Conservation (phyloP, 2,113 vertebrate genomes). For the Erpornis zantholeuca region DNA sequence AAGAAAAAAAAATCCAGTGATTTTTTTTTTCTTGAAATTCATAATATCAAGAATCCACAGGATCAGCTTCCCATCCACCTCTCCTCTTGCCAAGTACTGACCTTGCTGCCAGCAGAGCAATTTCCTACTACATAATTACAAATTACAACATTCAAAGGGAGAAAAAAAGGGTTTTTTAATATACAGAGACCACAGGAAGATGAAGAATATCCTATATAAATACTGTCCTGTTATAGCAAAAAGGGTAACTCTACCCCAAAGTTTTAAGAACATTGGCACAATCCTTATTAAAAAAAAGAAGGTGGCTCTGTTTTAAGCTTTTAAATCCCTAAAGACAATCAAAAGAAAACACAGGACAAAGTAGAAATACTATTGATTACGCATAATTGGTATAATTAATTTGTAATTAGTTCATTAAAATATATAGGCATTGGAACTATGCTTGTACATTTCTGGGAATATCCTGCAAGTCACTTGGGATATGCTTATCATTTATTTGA, state of each 20-base stretch:
- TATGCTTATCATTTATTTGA: slow-evolving; percentile 58
- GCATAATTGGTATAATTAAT: slow-evolving; percentile 64
- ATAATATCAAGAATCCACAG: background rate
- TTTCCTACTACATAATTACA: background rate
- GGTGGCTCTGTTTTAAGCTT: background rate
- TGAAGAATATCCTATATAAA: background rate
- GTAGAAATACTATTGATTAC: slow-evolving; percentile 57
- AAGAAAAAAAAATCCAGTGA: background rate
- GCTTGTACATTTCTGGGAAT: slow-evolving; percentile 67
- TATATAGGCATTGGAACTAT: slow-evolving; percentile 60
- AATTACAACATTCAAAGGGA: background rate
- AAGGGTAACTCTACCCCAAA: background rate
- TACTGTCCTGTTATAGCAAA: background rate
- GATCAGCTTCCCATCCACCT: background rate
- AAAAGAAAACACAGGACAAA: slow-evolving; percentile 49
- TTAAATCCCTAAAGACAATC: slow-evolving; percentile 30
- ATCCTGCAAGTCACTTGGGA: slow-evolving; percentile 51
- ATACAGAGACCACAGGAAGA: background rate
- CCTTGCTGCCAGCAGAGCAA: background rate
- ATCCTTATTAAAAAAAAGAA: background rate
- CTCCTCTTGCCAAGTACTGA: background rate
- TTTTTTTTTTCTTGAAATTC: background rate
- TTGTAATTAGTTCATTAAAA: slow-evolving; percentile 67
- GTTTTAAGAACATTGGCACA: background rate
- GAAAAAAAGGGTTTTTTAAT: rapidly evolving